Evolutionary conservation across 1,140 invertebrate species (phyloP), one percentile per base, ranked within the genome.

Genomic region (Drosophila gunungcola): DNA sequence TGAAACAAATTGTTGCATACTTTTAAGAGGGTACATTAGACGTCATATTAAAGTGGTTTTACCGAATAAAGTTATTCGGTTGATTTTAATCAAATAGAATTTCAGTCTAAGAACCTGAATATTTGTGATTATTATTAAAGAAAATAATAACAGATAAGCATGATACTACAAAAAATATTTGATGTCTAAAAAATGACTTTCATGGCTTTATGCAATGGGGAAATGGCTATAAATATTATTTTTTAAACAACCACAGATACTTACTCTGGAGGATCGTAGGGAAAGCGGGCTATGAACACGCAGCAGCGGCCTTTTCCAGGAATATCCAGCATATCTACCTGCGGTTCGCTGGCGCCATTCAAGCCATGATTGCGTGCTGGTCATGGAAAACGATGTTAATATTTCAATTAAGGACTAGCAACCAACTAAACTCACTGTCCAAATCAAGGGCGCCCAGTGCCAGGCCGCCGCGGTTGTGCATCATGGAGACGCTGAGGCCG

Each of bases 211-310:
- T 13, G 6, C 11, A 39, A 12, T 54, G 1, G 13, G 53, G 53
- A 41, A 52, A 52, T 52, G 32, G 49, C 32, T 41, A 27, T 34
- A 13, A 21, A n/a, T 42, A 12, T n/a, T 6, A 46, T 34, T 21
- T 41, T 3, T 11, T 11, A 16, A 27, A 12, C 1, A 52, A 5
- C 3, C 0, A 0, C 5, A 3, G 4, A 2, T 12, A 89, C 94
- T 94, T 92, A 94, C 94, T 94, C 94, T 62, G 95, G 94, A 60
- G 98, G 98, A 92, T 99, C 98, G 89, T 99, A 99, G 41, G 95
- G 97, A 92, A 98, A 99, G 80, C 97, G 96, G 13, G 97, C 97
- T 54, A 98, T 97, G 92, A 97, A 98, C 60, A 98, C 97, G 90
- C 97, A 97, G 93, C 97, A 98, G 55, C 96, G 94, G 27, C 98